These are phyloP conservation scores for Barnardius zonarius DNA, from an alignment of 2,113 vertebrate genomes.

Conservation along the genomic window DNA sequence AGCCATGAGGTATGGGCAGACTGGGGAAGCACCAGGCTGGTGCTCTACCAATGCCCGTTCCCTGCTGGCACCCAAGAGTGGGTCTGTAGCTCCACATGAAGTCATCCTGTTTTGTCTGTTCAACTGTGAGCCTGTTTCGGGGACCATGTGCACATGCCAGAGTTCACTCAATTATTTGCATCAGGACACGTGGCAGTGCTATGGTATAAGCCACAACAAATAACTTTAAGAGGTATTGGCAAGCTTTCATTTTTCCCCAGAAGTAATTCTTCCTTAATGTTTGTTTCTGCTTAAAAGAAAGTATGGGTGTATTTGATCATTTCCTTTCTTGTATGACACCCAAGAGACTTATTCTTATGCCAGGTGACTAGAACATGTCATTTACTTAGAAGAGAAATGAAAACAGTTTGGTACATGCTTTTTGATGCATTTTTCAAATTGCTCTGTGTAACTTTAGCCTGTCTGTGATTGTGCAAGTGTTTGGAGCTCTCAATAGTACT, in stretches of 20 bases:
- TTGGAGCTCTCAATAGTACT: not conserved
- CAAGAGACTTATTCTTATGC: not conserved
- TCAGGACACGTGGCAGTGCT: fast-evolving
- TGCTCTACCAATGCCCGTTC: fast-evolving
- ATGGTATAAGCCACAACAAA: not conserved
- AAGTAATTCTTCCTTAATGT: not conserved
- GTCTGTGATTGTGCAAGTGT: not conserved
- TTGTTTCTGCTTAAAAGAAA: not conserved
- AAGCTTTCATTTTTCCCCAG: not conserved
- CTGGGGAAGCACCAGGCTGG: not conserved
- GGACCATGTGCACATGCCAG: fast-evolving
- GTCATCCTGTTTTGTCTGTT: not conserved
- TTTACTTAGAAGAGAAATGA: not conserved
- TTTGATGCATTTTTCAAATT: not conserved
- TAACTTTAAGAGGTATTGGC: not conserved
- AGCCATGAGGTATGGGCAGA: fast-evolving
- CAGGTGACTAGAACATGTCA: not conserved
- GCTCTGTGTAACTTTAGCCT: not conserved
- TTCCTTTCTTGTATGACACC: not conserved
- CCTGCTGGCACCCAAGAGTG: not conserved
- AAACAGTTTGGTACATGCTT: not conserved
- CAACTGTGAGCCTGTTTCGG: not conserved
- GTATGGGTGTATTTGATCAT: not conserved
- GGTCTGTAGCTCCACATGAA: not conserved
- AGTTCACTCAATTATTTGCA: not conserved